Conservation (phyloP, 2,797 vertebrate species). For the Microchirus variegatus region DNA sequence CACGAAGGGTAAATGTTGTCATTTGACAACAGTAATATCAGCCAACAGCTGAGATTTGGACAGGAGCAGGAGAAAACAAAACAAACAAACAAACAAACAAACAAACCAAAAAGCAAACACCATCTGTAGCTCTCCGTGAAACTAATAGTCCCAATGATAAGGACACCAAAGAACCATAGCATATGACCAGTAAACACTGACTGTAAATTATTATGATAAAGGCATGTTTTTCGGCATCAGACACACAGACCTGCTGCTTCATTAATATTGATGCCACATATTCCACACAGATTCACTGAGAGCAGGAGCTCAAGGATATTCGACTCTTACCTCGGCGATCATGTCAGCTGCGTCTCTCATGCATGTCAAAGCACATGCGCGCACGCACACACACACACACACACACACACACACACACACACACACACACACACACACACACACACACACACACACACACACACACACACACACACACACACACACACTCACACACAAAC, state of each 20-base stretch:
- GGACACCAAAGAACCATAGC: conserved; percentile 22
- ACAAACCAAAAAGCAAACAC: conserved; percentile 26
- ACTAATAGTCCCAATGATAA: conserved; percentile 26
- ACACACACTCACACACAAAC: conserved; percentile 3
- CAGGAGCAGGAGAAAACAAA: conserved; percentile 34
- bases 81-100: conserved; percentile 5
- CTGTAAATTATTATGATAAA: conserved; percentile 34
- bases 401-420: background rate
- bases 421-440: background rate
- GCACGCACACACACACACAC: conserved; percentile 1
- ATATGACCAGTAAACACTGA: conserved; percentile 35
- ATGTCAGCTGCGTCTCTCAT: conserved; percentile 32
- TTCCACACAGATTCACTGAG: conserved; percentile 33
- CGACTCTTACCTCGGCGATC: conserved; percentile 25
- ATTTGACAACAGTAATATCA: conserved; percentile 36
- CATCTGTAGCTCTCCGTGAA: conserved; percentile 48
- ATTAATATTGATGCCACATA: conserved; percentile 62
- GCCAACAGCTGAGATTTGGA: conserved; percentile 53
- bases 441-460: conserved; percentile 7
- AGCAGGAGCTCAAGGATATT: conserved; percentile 58
- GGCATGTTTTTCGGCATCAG: conserved; percentile 8
- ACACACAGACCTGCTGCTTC: conserved; percentile 21
- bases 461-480: conserved; percentile 1
- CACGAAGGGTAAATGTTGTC: conserved; percentile 23
- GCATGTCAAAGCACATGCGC: conserved; percentile 24